phyloP scores from a whole-genome alignment of 2,113 vertebrate species.

The Psilopogon haemacephalus region DNA sequence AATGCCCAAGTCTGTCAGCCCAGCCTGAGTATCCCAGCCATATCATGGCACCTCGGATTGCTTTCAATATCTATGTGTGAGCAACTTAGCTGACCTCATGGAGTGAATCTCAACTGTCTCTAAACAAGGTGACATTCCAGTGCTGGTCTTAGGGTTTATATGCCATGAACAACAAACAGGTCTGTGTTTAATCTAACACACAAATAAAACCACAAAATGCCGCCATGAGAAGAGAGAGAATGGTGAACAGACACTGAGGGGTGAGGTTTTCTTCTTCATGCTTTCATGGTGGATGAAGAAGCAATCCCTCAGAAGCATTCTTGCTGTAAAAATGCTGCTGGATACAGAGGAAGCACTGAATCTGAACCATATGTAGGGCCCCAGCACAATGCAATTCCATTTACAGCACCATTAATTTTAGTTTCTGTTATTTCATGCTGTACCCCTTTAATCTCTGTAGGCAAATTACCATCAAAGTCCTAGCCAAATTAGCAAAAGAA shows the following conservation, averaged over 20 bases:
- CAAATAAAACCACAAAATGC: neutral
- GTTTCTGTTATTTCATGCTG: conserved; percentile 42
- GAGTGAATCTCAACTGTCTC: neutral
- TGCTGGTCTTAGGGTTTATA: neutral
- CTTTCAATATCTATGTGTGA: neutral
- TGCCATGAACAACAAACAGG: neutral
- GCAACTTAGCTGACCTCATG: neutral
- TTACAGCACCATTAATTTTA: conserved; percentile 37
- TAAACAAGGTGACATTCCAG: neutral
- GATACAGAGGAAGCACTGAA: conserved; percentile 14
- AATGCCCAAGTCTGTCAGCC: neutral
- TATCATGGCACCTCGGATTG: neutral
- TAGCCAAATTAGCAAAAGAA: neutral
- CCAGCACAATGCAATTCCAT: neutral
- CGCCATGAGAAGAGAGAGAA: neutral
- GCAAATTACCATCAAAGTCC: conserved; percentile 19
- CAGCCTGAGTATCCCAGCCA: neutral
- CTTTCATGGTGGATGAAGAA: conserved; percentile 2
- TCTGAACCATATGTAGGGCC: conserved; percentile 36
- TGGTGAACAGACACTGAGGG: neutral
- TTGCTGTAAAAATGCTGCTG: neutral
- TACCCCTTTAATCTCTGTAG: conserved; percentile 12
- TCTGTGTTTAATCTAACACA: neutral
- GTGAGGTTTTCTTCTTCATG: neutral
- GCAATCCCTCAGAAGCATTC: conserved; percentile 8